Conservation (phyloP, 2,113 vertebrate genomes). For the Phrynosoma platyrhinos region DNA sequence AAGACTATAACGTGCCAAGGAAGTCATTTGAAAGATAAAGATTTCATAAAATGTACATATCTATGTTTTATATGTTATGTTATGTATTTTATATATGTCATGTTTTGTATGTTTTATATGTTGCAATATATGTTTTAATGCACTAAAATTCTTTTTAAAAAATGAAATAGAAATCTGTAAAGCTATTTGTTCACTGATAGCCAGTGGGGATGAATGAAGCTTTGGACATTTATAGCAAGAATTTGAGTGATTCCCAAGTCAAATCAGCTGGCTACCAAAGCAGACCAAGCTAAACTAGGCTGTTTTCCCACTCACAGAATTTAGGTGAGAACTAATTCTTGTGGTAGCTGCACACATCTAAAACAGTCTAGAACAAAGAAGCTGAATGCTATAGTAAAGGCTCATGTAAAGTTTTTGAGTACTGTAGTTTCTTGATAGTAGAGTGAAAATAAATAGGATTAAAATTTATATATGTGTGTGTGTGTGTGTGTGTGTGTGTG, state of each 20-base stretch:
- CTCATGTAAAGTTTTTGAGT: neutral
- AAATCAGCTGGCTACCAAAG: neutral
- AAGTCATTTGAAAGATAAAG: too few relatives aligned
- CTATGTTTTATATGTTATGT: too few relatives aligned
- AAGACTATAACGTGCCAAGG: too few relatives aligned
- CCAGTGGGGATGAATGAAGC: neutral
- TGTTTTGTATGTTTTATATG: too few relatives aligned
- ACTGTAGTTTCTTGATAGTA: neutral
- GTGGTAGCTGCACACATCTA: neutral
- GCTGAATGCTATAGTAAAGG: neutral
- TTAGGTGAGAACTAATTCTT: neutral
- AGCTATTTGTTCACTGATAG: neutral
- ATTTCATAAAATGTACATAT: too few relatives aligned
- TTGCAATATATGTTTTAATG: too few relatives aligned
- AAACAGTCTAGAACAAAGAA: neutral
- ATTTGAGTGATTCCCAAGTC: neutral
- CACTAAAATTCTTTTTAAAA: too few relatives aligned
- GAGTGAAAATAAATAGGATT: neutral
- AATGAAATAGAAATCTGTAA: too few relatives aligned
- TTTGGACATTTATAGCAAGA: neutral
- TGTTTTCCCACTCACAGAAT: neutral
- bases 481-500: too few relatives aligned
- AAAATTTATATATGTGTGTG: too few relatives aligned
- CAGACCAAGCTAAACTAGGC: neutral
- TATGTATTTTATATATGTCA: too few relatives aligned